Base-by-base conservation (phyloP, 1,140 invertebrate genomes). In the Tetraneura akinire region DNA sequence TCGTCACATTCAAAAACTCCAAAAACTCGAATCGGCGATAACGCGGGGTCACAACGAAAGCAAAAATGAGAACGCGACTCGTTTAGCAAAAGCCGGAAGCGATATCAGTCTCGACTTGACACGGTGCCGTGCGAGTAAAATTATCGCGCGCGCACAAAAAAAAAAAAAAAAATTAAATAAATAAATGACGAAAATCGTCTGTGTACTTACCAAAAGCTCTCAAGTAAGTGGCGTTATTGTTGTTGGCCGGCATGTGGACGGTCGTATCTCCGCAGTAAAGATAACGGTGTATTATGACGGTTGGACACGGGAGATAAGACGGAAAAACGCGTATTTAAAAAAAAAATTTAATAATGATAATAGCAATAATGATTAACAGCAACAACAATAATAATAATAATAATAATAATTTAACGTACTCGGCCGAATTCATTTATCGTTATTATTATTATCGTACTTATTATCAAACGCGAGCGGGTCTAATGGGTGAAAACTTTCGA, bases 171-270 rank as follows among this genome's bases (percentile, higher is more conserved):
- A 11, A 49, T 2, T 2, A 49, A 49, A 49, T 49, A 49, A 13
- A 49, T 49, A 49, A 18, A n/a, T n/a, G n/a, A n/a, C n/a, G n/a
- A 37, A 37, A 37, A 37, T 42, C 37, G 64, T 76, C 14, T 76
- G 53, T 57, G 73, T 32, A 76, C 74, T 78, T 78, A 78, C 74
- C 74, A 62, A 78, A 78, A 78, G 74, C 53, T 78, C 74, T 78
- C 74, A 78, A 62, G 74, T 78, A 78, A 78, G 74, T 62, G 74
- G 74, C 74, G 21, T 78, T 60, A n/a, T 45, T 78, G n/a, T 76
- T 57, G 73, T 47, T 62, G 74, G 53, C 21, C 74, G 74, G 74
- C 74, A 78, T 78, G 74, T 45, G 21, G 55, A 51, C 45, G 26
- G 74, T 68, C 45, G 55, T 78, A 78, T 78, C 74, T 78, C 55